Base-by-base conservation (phyloP, 2,888 invertebrate species). In the Andrena marginata region DNA sequence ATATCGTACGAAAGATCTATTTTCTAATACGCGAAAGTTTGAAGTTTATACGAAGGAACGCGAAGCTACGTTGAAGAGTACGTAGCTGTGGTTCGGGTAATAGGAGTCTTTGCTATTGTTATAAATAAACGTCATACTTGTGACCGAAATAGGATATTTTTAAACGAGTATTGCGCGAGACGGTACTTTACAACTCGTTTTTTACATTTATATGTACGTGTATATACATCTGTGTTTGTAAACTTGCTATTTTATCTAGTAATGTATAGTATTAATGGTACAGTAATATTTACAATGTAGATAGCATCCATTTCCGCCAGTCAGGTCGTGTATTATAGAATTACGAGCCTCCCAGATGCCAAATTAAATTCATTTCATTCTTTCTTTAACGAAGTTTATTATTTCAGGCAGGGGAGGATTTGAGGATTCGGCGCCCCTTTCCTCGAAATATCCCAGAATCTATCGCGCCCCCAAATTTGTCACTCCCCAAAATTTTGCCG, bases 221-320 rank as follows among this genome's bases (percentile, higher is more conserved):
- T 86, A 81, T 85, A 82, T 85, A 87, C 59, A 73, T 70, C 68
- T 26, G 49, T 60, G 72, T 70, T 64, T 76, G 76, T 78, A 82
- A 79, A 77, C 49, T 69, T 33, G 26, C 60, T 76, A 35, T 70
- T 72, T 85, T 80, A 82, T 78, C 75, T 78, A 81, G 73, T 69
- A 85, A 51, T 77, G 59, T 77, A 80, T 85, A 77, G 59, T 73
- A 69, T 69, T 23, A 31, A 70, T 76, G n/a, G 10, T 62, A 56
- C n/a, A 56, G 49, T 56, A 77, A 48, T 71, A 60, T 63, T 69
- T 63, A 69, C 29, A 54, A 63, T 73, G 73, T 59, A 83, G 69
- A 77, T 80, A 82, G 42, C 73, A 63, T 54, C 31, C 23, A 69
- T 31, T 64, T 69, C 56, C 60, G 1, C n/a, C 76, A 69, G 59